Evolutionary conservation across 2,888 invertebrate species (phyloP), one percentile per base, ranked within the genome.

Genomic region (Hydraecia micacea): DNA sequence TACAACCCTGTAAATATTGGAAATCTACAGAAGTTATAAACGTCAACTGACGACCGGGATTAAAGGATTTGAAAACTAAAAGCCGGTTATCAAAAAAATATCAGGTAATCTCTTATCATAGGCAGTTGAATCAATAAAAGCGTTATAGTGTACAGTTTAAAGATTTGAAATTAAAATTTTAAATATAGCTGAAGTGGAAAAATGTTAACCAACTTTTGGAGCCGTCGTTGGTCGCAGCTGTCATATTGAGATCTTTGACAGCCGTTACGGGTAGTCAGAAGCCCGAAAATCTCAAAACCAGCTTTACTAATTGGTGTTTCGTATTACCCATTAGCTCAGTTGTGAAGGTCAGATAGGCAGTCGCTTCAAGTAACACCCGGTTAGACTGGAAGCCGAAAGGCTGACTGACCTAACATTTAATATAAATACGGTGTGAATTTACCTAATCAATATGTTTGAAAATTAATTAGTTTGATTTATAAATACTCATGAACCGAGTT

Each of bases 381-480:
- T 39, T 0, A n/a, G 32, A 32, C 18, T 42, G 6, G 21, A 21
- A 28, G 11, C 42, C 18, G 6, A 39, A 42, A 18, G 18, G 9
- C 5, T 39, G 46, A 21, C 21, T 46, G 46, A 49, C 28, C 46
- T 28, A 28, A 46, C 21, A 68, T 46, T 2, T 49, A 32, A 32
- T 69, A 5, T 15, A 69, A 32, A 69, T 49, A 66, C n/a, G 28
- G 0, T 52, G 9, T 52, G 9, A 49, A 25, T 32, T 1, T 8
- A 52, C 25, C 55, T 28, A 42, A 42, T 36, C n/a, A 25, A 28
- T 55, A 49, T 8, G 25, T 68, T 55, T 60, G 28, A 60, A 60
- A 77, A 42, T 83, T 65, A 76, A 83, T 66, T 67, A 62, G 39
- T 77, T 83, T 62, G 5, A 70, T 71, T 71, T 55, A 83, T 52